Percentiles rank a stretch among this genome's conserved stretches.
Evolutionary conservation across 2,888 invertebrate species (phyloP).

Genomic region (Hypselothyrea guttata): DNA sequence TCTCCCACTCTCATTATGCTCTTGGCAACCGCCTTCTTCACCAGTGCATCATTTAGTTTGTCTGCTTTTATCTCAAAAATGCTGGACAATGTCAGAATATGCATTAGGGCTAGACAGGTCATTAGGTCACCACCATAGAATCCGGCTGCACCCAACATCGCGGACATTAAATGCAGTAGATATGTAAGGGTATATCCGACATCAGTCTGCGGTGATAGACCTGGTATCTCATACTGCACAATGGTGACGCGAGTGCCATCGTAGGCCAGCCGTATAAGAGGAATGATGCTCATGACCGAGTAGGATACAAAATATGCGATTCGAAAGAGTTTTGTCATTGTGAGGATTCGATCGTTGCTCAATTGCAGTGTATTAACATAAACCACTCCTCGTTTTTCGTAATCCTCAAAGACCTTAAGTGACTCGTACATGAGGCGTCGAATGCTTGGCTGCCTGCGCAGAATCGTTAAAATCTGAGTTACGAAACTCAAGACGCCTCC

Average conservation of each 20-base stretch:
- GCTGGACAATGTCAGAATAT: conserved; percentile 50
- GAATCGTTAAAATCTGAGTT: conserved; percentile 28
- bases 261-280: conserved; percentile 20
- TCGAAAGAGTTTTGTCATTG: conserved; percentile 29
- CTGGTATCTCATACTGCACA: conserved; percentile 48
- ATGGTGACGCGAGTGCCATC: conserved; percentile 46
- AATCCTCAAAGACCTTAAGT: conserved; percentile 26
- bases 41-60: conserved; percentile 29
- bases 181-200: conserved; percentile 36
- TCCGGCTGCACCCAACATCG: conserved; percentile 34
- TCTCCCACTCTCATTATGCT: conserved; percentile 3
- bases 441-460: conserved; percentile 38
- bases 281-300: conserved; percentile 25
- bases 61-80: conserved; percentile 39
- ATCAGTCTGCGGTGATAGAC: conserved; percentile 33
- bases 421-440: conserved; percentile 9
- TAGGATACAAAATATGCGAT: conserved; percentile 44
- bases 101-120: conserved; percentile 35
- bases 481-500: conserved; percentile 40
- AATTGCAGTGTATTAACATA: conserved; percentile 23
- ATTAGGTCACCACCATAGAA: conserved; percentile 47
- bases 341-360: conserved; percentile 34
- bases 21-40: conserved; percentile 18
- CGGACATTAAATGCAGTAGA: conserved; percentile 21
- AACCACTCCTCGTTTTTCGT: conserved; percentile 19